Evolutionary conservation across 1,140 invertebrate species (phyloP), one percentile per base, ranked within the genome.

Genomic region (Drosophila guanche): DNA sequence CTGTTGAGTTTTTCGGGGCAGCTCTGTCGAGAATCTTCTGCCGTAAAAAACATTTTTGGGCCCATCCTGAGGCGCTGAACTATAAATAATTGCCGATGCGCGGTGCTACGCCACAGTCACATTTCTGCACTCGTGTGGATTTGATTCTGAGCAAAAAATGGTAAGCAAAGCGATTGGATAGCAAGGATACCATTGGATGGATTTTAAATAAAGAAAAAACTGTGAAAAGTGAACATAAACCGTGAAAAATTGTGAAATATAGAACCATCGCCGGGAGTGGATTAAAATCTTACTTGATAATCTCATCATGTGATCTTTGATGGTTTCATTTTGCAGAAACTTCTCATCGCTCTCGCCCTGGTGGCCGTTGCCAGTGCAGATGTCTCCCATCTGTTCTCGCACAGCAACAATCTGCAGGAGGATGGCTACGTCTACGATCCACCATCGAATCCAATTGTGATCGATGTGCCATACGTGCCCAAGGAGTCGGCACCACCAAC

Each of bases 1-100:
- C 83, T 83, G 63, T 72, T 74, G 59, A 74, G 59, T 84, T 84
- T 84, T 83, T 89, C 56, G 59, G 70, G 60, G 76, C 68, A 60
- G 69, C 68, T 76, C 66, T 72, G 75, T 50, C 75, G 78, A 88
- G 83, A 88, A 88, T 84, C 69, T 88, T 88, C 83, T 88, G 83
- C 63, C 74, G 73, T 22, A 37, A 58, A 43, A 20, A 20, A 33
- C 46, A 55, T 71, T 68, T 62, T 69, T 61, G 69, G 47, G 62
- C 58, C 68, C 72, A 83, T 90, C 86, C 86, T 88, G 84, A 86
- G 70, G 14, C 42, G 60, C 61, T 75, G 76, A 77, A 66, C 76
- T 90, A 90, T 90, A 90, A 89, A 90, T 90, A 90, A 90, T 37
- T 89, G 78, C 84, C 70, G 72, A 63, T 65, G 52, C 79, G 68